These are phyloP conservation scores for Dromius quadrimaculatus DNA, from an alignment of 2,888 invertebrate species.

Conservation along the genomic window DNA sequence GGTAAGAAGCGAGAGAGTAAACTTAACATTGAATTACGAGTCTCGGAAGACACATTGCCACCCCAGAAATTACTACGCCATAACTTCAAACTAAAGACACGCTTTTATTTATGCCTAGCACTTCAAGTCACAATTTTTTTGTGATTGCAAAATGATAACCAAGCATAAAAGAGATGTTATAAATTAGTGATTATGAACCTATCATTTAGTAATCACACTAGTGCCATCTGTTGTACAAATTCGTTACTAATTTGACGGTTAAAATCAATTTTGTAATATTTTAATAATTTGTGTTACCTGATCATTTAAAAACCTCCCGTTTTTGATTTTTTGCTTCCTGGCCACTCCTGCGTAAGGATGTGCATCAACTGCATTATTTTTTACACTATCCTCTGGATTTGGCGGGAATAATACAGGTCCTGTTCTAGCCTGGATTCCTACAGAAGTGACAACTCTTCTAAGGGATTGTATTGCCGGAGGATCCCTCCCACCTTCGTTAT, in stretches of 20 bases:
- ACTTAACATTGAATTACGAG: constrained; percentile 7
- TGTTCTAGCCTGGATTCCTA: constrained; percentile 11
- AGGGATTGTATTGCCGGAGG: constrained; percentile 2
- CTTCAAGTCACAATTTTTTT: too few species aligned
- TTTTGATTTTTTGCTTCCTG: constrained; percentile 59
- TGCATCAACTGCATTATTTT: constrained; percentile 11
- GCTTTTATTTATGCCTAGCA: too few species aligned
- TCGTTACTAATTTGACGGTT: too few species aligned
- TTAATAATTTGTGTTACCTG: too few species aligned
- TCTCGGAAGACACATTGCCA: constrained; percentile 20
- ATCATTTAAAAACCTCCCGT: constrained; percentile 56
- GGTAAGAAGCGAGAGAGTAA: too few species aligned
- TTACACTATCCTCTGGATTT: constrained; percentile 53
- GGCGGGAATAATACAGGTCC: constrained; percentile 58
- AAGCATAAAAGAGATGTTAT: too few species aligned
- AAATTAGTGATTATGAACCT: too few species aligned
- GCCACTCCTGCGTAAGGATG: constrained; percentile 61
- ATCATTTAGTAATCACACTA: too few species aligned
- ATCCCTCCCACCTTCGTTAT: constrained; percentile 50
- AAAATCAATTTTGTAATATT: too few species aligned
- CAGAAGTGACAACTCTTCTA: background rate
- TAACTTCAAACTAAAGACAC: constrained; percentile 8
- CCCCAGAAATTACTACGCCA: constrained; percentile 24
- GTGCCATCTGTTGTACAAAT: too few species aligned
- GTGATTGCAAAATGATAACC: too few species aligned